Percentiles rank a stretch among this genome's conserved stretches.
Evolutionary conservation across 2,797 vertebrate species (phyloP).

Genomic region (Lagodon rhomboides): DNA sequence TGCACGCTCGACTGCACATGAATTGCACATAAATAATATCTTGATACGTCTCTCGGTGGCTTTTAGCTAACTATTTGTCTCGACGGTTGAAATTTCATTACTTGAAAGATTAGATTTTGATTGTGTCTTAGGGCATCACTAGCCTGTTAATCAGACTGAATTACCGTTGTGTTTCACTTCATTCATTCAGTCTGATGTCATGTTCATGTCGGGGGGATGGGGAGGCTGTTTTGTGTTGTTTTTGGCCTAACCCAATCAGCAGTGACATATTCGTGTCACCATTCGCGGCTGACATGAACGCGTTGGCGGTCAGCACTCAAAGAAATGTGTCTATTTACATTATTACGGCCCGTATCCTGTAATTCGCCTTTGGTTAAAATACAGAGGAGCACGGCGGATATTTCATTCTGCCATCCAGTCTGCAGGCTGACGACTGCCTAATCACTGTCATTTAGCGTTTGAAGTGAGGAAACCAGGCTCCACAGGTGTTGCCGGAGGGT

Average conservation of each 20-base stretch:
- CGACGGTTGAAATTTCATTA: not conserved
- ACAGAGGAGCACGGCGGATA: not conserved
- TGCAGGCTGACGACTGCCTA: not conserved
- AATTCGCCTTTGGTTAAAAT: not conserved
- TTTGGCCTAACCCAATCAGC: not conserved
- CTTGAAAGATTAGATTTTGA: not conserved
- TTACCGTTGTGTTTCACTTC: not conserved
- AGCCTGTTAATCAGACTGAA: not conserved
- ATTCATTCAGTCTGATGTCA: not conserved
- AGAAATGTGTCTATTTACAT: not conserved
- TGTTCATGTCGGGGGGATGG: not conserved
- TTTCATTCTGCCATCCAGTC: not conserved
- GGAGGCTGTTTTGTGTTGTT: not conserved
- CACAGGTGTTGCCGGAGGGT: not conserved
- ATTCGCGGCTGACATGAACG: not conserved
- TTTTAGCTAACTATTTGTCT: slow-evolving; percentile 15
- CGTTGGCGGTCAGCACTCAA: not conserved
- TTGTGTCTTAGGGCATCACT: not conserved
- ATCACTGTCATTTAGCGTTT: not conserved
- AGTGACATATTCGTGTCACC: not conserved
- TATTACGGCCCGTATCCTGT: too few species aligned
- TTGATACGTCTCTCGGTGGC: not conserved
- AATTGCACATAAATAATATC: not conserved
- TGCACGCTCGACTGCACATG: not conserved
- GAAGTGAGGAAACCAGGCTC: too few species aligned